Evolutionary conservation across 2,888 invertebrate species (phyloP), one percentile per base, ranked within the genome.

Genomic region (Morpho deidamia): DNA sequence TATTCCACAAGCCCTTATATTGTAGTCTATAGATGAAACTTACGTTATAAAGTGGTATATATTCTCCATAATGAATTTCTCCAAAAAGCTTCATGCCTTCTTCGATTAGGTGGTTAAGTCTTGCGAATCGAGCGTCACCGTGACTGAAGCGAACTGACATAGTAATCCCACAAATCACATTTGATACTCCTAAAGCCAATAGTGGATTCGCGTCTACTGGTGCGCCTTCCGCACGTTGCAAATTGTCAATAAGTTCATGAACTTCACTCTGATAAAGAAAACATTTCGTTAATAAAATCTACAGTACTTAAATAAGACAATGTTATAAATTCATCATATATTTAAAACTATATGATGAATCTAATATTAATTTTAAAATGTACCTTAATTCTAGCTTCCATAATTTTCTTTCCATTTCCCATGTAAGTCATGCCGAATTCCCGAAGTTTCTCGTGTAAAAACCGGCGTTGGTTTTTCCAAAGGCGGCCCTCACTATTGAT

Each of bases 1-100:
- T n/a, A 37, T 8, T 37, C 37, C 4, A 8, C 8, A 37, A 37
- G n/a, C 8, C 8, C 37, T 37, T 37, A 2, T 37, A 10, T 10
- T n/a, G n/a, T 38, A 38, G n/a, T n/a, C n/a, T 10, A 5, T 38
- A 10, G 38, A 35, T 38, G 38, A n/a, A 39, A 58, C 58, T 66
- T 79, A 90, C 90, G 62, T 93, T 92, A 71, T 96, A 91, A 1
- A 94, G 91, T 4, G 97, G 96, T 60, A 97, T 92, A 72, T 96
- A 97, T 78, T 96, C 95, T 51, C 95, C 94, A 7, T 94, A 93
- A 64, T 94, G 94, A 42, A 97, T 92, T 69, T 95, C 93, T 8
- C 96, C 96, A 71, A 97, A 97, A 0, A 97, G 90, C 53, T 93
- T 91, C 92, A 97, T 97, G 34, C 97, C 97, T 83, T 97, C 97